Evolutionary conservation across 2,113 vertebrate genomes (phyloP), one percentile per base, ranked within the genome.

Genomic region (Cololabis saira): DNA sequence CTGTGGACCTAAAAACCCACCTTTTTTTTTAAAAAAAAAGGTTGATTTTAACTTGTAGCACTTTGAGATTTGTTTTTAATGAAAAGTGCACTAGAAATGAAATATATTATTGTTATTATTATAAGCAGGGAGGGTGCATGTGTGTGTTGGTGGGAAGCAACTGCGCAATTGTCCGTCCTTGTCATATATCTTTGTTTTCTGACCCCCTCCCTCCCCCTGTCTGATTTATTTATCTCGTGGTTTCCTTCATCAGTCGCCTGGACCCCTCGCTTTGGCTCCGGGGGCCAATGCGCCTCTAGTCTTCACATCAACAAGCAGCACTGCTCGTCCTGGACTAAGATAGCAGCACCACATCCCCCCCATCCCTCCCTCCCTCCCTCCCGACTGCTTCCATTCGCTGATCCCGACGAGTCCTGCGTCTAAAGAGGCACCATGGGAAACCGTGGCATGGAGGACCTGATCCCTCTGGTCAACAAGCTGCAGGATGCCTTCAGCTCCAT

Each of bases 401-500:
- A 57, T 85, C 78, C 87, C n/a, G 72, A 87, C n/a, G 72, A 87
- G 82, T 80, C 76, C 82, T 66, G 21, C 77, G 49, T 77, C 87
- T 54, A 62, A 82, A 80, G n/a, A n/a, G 82, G 76, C 74, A 82
- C 80, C 86, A 94, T 94, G 92, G 91, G 92, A 72, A 94, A 93
- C 83, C 91, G 93, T 61, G 95, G 95, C 89, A 97, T 98, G 96
- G 96, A 97, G 90, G 95, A 96, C 1, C 90, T 97, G 65, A 96
- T 96, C 90, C 95, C 95, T 30, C 89, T 98, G 89, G 96, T 97
- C 78, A 97, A 97, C 93, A 93, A 86, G 71, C 94, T 97, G 83
- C 96, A 97, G 93, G 96, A 98, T 67, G 96, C 96, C 53, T 98
- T 98, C 93, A 95, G 95, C 76, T 92, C 93, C 70, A 93, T 97